A percentile compares a stretch with the other conserved stretches of the same genome.
Conservation (phyloP, 2,113 vertebrate species). For the Dunckerocampus dactyliophorus region DNA sequence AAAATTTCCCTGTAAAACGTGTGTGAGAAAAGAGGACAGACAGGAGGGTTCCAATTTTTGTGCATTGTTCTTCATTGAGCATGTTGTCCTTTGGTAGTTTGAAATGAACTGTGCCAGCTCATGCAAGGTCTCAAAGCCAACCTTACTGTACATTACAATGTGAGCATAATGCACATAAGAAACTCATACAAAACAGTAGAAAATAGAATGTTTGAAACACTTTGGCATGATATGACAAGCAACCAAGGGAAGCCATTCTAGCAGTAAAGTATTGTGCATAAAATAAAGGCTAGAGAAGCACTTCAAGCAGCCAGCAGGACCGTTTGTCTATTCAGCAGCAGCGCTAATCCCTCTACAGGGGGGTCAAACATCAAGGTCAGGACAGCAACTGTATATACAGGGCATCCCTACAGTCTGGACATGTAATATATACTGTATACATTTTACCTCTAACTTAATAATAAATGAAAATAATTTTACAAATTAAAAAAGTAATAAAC, state of each 20-base stretch:
- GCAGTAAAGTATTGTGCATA: neutral
- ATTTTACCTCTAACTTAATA: too few relatives aligned
- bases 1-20: slow-evolving; percentile 33
- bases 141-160: neutral
- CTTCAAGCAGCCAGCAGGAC: slow-evolving; percentile 1
- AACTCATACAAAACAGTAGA: slow-evolving; percentile 35
- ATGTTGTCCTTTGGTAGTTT: slow-evolving; percentile 50
- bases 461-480: too few relatives aligned
- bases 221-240: slow-evolving; percentile 41
- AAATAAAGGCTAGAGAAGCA: slow-evolving; percentile 5
- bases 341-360: neutral
- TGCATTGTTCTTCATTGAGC: slow-evolving; percentile 14
- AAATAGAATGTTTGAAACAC: slow-evolving; percentile 31
- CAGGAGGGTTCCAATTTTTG: slow-evolving; percentile 7
- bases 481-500: too few relatives aligned
- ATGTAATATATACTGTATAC: too few relatives aligned
- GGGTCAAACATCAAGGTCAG: slow-evolving; percentile 1
- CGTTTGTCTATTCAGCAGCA: neutral
- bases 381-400: too few relatives aligned
- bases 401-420: too few relatives aligned
- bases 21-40: slow-evolving; percentile 17
- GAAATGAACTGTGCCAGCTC: slow-evolving; percentile 22
- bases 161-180: slow-evolving; percentile 15
- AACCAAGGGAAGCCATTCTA: slow-evolving; percentile 19
- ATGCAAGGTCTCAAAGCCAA: slow-evolving; percentile 22